These are phyloP conservation scores for Tragelaphus imberbis DNA, from an alignment of 2,113 vertebrate species.

Conservation along the genomic window DNA sequence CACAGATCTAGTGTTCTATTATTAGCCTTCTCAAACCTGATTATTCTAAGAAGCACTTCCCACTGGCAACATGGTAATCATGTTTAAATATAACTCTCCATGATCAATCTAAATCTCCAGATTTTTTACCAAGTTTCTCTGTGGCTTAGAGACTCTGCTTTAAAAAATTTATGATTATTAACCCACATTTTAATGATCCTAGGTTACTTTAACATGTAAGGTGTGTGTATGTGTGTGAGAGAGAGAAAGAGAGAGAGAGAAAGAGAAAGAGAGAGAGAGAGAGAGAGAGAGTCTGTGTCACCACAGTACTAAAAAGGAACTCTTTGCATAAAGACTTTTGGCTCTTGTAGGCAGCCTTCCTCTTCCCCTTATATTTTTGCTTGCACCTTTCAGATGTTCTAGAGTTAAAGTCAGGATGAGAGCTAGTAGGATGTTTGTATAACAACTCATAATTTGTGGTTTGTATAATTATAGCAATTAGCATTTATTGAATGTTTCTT, in stretches of 20 bases:
- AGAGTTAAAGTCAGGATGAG: not conserved
- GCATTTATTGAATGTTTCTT: not conserved
- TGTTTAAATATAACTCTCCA: conserved; percentile 67
- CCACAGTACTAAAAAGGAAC: not conserved
- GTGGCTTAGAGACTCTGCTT: not conserved
- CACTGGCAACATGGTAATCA: conserved; percentile 65
- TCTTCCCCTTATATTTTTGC: not conserved
- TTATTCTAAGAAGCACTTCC: conserved; percentile 65
- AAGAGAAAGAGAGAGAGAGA: not conserved
- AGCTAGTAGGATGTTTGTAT: not conserved
- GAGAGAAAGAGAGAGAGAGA: too few species aligned
- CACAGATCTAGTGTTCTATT: conserved; percentile 41
- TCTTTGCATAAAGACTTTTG: not conserved
- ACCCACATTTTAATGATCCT: not conserved
- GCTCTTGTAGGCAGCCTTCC: not conserved
- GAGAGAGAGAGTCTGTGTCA: not conserved
- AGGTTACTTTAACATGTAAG: not conserved
- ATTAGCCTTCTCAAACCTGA: conserved; percentile 63
- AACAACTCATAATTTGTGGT: not conserved
- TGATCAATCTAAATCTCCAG: conserved; percentile 52
- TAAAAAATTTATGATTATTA: not conserved
- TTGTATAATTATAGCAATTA: conserved; percentile 1
- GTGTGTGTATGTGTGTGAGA: not conserved
- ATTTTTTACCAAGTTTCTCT: conserved; percentile 29
- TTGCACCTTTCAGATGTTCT: not conserved